Conservation (phyloP, 2,888 invertebrate genomes). For the Agelastica alni region DNA sequence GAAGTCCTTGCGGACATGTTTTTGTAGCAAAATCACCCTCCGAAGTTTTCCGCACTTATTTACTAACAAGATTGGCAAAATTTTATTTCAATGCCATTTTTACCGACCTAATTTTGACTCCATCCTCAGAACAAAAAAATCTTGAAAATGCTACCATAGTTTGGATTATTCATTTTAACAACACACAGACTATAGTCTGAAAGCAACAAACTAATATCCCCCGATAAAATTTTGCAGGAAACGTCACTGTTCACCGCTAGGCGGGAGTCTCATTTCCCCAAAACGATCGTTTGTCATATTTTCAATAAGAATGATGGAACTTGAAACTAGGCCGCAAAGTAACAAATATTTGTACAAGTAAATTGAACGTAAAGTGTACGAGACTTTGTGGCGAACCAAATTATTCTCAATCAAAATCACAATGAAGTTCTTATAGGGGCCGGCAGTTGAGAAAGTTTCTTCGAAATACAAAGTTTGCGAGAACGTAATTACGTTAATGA, state of each 20-base stretch:
- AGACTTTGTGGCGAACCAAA: slow-evolving; percentile 10
- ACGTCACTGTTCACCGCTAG: slow-evolving; percentile 2
- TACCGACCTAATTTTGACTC: too few relatives aligned
- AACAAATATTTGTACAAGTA: slow-evolving; percentile 16
- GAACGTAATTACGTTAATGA: slow-evolving; percentile 5
- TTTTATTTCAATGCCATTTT: too few relatives aligned
- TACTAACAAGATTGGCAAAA: too few relatives aligned
- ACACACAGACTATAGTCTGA: too few relatives aligned
- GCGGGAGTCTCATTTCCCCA: slow-evolving; percentile 7
- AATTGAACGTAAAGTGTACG: slow-evolving; percentile 7
- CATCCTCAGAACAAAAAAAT: too few relatives aligned
- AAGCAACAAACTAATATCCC: too few relatives aligned
- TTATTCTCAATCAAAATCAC: slow-evolving; percentile 13
- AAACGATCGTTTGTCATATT: slow-evolving; percentile 18
- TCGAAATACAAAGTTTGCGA: not conserved
- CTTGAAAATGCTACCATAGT: too few relatives aligned
- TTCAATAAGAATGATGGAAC: slow-evolving; percentile 19
- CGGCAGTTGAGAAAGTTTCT: not conserved
- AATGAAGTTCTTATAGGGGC: slow-evolving; percentile 6
- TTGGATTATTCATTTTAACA: too few relatives aligned
- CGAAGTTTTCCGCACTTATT: too few relatives aligned
- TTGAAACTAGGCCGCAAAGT: slow-evolving; percentile 17
- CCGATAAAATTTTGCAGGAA: not conserved
- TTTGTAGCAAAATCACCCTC: too few relatives aligned
- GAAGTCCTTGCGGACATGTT: too few relatives aligned